These are phyloP conservation scores for Bedellia somnulentella DNA, from an alignment of 2,888 invertebrate species.

Conservation along the genomic window DNA sequence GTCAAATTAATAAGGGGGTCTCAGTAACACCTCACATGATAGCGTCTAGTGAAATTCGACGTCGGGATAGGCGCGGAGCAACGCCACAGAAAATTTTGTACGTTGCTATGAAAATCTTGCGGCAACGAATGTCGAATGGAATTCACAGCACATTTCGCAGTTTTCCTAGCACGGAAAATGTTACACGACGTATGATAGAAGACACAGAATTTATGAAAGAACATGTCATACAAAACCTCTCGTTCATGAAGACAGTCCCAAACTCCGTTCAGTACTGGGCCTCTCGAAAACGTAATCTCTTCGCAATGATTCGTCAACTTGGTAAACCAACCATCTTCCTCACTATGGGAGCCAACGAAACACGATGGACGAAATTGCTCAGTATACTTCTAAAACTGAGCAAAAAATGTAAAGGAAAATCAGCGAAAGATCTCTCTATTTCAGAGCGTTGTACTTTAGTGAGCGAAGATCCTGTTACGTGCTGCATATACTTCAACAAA, in stretches of 20 bases:
- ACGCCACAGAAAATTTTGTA: too few relatives aligned
- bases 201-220: constrained; percentile 17
- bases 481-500: constrained; percentile 22
- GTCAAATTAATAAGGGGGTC: too few relatives aligned
- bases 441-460: too few relatives aligned
- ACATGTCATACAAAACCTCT: constrained; percentile 20
- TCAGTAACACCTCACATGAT: too few relatives aligned
- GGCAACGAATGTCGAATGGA: too few relatives aligned
- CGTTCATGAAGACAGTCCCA: constrained; percentile 22
- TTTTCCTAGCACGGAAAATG: too few relatives aligned
- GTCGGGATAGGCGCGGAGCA: too few relatives aligned
- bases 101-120: too few relatives aligned
- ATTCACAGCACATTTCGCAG: too few relatives aligned
- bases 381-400: constrained; percentile 20
- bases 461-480: constrained; percentile 20
- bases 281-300: constrained; percentile 22
- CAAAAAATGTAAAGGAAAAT: too few relatives aligned
- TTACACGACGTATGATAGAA: constrained; percentile 18
- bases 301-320: constrained; percentile 28
- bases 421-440: too few relatives aligned
- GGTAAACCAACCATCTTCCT: constrained; percentile 26
- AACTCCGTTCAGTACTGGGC: constrained; percentile 26
- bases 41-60: too few relatives aligned
- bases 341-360: constrained; percentile 29
- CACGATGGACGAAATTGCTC: constrained; percentile 18